phyloP scores from a whole-genome alignment of 2,888 invertebrate species.

The Polymixis lichenea region DNA sequence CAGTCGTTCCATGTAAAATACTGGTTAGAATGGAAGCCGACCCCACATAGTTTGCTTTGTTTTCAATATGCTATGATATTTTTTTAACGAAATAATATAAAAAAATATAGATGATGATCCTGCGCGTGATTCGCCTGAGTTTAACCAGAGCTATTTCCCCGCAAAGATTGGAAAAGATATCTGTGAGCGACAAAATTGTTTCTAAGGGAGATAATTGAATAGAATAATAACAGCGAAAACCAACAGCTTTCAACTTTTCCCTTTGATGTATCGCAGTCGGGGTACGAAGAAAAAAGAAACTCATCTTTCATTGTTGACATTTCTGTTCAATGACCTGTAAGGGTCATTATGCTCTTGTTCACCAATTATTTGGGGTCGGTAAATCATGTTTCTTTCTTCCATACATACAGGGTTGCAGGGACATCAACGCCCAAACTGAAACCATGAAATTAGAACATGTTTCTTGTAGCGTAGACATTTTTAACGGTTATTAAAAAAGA shows the following conservation, averaged over 20 bases:
- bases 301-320: constrained; percentile 38
- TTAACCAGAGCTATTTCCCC: neutral
- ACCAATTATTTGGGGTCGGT: constrained; percentile 7
- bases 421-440: too few relatives aligned
- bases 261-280: constrained; percentile 19
- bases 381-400: neutral
- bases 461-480: too few relatives aligned
- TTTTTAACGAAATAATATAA: too few relatives aligned
- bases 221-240: neutral
- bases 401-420: neutral
- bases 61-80: too few relatives aligned
- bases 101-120: too few relatives aligned
- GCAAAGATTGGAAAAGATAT: constrained; percentile 2
- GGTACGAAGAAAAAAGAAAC: neutral
- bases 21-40: too few relatives aligned
- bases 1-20: too few relatives aligned
- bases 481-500: too few relatives aligned
- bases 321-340: constrained; percentile 29
- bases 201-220: constrained; percentile 33
- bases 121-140: too few relatives aligned
- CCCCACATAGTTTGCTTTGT: too few relatives aligned
- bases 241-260: constrained; percentile 23
- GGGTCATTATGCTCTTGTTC: constrained; percentile 2
- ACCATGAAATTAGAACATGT: too few relatives aligned
- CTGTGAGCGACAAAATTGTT: constrained; percentile 15